Evolutionary conservation across 1,140 invertebrate genomes (phyloP).

Genomic region (Hylaeus volcanicus): DNA sequence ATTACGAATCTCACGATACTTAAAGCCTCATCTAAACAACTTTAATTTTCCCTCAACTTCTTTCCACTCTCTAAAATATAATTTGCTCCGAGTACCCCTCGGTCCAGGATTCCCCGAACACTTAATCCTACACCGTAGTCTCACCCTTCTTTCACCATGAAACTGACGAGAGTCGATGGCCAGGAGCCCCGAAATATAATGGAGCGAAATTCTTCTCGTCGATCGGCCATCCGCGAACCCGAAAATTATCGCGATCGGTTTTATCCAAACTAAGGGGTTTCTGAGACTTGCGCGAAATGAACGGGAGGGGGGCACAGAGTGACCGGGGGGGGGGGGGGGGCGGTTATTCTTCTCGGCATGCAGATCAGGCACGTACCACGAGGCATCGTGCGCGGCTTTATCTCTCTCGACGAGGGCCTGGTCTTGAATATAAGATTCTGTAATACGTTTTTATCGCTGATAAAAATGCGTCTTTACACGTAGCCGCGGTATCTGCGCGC

Average conservation of each 20-base stretch:
- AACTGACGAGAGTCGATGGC: neutral
- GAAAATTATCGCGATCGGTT: constrained; percentile 9
- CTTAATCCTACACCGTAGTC: no score
- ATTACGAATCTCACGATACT: no score
- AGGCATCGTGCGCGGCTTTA: constrained; percentile 61
- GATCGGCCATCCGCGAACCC: neutral
- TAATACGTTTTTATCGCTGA: constrained; percentile 69
- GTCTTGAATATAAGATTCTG: constrained; percentile 63
- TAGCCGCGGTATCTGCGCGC: constrained; percentile 36
- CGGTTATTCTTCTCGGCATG: constrained; percentile 53
- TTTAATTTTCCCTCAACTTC: no score
- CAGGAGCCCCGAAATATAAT: neutral
- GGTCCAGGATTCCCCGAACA: no score
- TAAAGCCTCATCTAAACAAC: no score
- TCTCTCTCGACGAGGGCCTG: constrained; percentile 50
- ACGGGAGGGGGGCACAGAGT: no score
- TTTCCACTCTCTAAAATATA: no score
- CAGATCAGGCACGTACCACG: constrained; percentile 63
- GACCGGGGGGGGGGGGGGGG: neutral
- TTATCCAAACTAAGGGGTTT: neutral
- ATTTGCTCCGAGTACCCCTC: no score
- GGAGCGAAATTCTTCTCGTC: neutral
- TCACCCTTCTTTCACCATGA: neutral
- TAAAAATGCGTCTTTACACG: constrained; percentile 51
- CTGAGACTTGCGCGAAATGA: neutral